Conservation (phyloP, 2,888 invertebrate species). For the Aromia moschata region DNA sequence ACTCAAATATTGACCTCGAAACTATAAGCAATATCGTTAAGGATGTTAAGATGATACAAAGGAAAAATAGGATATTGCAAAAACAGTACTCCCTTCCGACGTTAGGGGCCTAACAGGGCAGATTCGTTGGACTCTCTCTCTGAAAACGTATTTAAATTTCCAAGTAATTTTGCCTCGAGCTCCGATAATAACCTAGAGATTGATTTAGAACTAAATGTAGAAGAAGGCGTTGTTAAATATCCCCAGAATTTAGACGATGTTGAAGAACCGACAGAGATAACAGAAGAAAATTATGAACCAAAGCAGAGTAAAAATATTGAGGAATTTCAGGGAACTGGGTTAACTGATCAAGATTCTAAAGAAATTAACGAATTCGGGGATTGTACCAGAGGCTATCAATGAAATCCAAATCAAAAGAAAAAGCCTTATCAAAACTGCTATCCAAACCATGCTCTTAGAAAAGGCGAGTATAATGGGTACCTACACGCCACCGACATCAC, state of each 20-base stretch:
- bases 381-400: slow-evolving; percentile 47
- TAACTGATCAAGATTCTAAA: slow-evolving; percentile 21
- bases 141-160: slow-evolving; percentile 15
- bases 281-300: neutral
- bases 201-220: neutral
- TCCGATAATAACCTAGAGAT: neutral
- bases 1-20: slow-evolving; percentile 62
- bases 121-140: slow-evolving; percentile 39
- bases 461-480: slow-evolving; percentile 56
- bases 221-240: neutral
- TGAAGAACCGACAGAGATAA: neutral
- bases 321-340: neutral
- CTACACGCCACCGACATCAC: slow-evolving; percentile 53
- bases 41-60: slow-evolving; percentile 60
- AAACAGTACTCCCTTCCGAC: slow-evolving; percentile 50
- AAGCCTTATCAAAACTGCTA: slow-evolving; percentile 56
- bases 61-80: slow-evolving; percentile 39
- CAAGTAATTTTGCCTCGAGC: slow-evolving; percentile 5
- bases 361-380: no score
- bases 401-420: slow-evolving; percentile 43
- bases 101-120: slow-evolving; percentile 39
- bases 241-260: neutral
- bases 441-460: slow-evolving; percentile 58
- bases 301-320: neutral
- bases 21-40: slow-evolving; percentile 70